Evolutionary conservation across 2,888 invertebrate genomes (phyloP), one percentile per base, ranked within the genome.

Genomic region (Chrysolina haemoptera): DNA sequence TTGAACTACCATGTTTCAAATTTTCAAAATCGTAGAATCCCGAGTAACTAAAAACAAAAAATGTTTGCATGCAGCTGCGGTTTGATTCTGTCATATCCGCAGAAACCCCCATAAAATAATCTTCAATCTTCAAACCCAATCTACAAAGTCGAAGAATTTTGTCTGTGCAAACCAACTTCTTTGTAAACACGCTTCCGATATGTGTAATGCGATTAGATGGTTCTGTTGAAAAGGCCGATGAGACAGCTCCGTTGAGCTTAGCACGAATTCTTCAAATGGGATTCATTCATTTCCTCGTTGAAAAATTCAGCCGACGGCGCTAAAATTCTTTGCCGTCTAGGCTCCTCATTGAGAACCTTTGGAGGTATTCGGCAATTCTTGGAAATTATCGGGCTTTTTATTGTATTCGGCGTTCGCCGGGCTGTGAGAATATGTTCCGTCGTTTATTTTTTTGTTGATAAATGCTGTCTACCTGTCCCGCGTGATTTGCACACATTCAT

Each of bases 271-370:
- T 63, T 46, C 53, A 43, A 67, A 59, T 27, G 35, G n/a, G 53
- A 59, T 68, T 72, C 65, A 64, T 65, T 71, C 71, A 71, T 71
- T 71, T 71, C 71, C 67, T 68, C 43, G 62, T 67, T 62, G 66
- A 66, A 48, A 66, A 59, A 67, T 73, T 73, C 73, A 76, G 80
- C 80, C 81, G 79, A 77, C 79, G 82, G 82, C 82, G 82, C 83
- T 81, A 80, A 79, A 78, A 83, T 82, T 81, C 81, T 72, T 78
- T 72, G 72, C 64, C 76, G 80, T 81, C 81, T 80, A 76, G 75
- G 43, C 63, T 63, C 40, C 75, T 74, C 78, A 78, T 78, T 78
- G 76, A 78, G 78, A 74, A 76, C 66, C 70, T 72, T 67, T 65
- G 68, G 67, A 59, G 71, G 64, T 67, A 68, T 75, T 75, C 72